phyloP scores from a whole-genome alignment of 2,888 invertebrate genomes.

The Parnassius mnemosyne region DNA sequence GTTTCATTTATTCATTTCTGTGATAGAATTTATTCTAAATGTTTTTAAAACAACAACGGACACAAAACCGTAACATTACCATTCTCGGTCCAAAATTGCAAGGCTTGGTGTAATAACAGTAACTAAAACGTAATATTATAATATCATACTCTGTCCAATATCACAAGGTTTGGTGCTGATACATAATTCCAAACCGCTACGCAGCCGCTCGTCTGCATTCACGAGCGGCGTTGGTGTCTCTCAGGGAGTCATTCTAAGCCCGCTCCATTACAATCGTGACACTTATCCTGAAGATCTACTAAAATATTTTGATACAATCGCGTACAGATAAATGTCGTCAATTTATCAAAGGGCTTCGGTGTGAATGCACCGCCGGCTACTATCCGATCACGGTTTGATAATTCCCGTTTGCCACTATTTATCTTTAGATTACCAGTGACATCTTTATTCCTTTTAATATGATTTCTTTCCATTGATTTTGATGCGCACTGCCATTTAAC shows the following conservation, averaged over 20 bases:
- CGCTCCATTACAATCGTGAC: constrained; percentile 62
- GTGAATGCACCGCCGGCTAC: constrained; percentile 46
- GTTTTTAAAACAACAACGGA: too few relatives aligned
- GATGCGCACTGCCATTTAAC: constrained; percentile 34
- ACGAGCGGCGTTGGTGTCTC: constrained; percentile 41
- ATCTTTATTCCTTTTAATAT: constrained; percentile 58
- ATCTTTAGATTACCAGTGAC: constrained; percentile 70
- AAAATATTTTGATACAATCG: constrained; percentile 79
- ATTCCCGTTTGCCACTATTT: constrained; percentile 62
- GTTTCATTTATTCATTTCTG: too few relatives aligned
- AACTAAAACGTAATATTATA: too few relatives aligned
- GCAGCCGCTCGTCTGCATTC: constrained; percentile 40
- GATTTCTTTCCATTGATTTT: constrained; percentile 48
- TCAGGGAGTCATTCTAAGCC: constrained; percentile 53
- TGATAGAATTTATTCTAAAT: too few relatives aligned
- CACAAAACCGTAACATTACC: too few relatives aligned
- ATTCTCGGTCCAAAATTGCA: too few relatives aligned
- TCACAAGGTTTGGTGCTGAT: not conserved
- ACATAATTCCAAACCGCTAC: constrained; percentile 17
- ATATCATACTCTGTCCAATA: too few relatives aligned
- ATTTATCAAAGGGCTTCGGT: constrained; percentile 65
- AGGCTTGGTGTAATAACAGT: too few relatives aligned
- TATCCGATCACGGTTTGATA: constrained; percentile 56
- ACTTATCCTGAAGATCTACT: constrained; percentile 67
- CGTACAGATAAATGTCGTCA: constrained; percentile 68